Percentiles rank a stretch among this genome's conserved stretches.
phyloP scores from a whole-genome alignment of 2,888 invertebrate genomes.

The Agrotis exclamationis region DNA sequence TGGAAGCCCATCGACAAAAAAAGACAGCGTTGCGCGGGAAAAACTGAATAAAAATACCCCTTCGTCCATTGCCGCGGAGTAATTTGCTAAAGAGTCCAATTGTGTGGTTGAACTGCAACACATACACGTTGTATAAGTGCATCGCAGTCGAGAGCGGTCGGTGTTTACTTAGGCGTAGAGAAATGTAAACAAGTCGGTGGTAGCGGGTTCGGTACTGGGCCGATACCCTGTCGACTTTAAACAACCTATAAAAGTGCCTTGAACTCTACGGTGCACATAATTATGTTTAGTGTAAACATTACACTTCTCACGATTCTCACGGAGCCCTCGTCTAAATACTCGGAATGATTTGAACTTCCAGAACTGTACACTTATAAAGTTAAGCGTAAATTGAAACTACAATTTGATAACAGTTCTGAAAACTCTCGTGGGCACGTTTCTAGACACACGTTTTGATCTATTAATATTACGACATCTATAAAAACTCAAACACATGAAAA shows the following conservation, averaged over 20 bases:
- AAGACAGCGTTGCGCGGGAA: constrained; percentile 5
- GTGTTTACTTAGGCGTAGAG: constrained; percentile 82
- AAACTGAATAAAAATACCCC: constrained; percentile 3
- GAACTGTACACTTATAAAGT: constrained; percentile 6
- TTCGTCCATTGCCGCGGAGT: constrained; percentile 27
- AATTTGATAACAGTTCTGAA: constrained; percentile 6
- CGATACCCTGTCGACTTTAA: constrained; percentile 65
- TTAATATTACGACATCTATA: constrained; percentile 8
- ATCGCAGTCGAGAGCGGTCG: constrained; percentile 61
- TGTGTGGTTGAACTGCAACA: constrained; percentile 53
- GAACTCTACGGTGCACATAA: constrained; percentile 76
- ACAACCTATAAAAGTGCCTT: constrained; percentile 75
- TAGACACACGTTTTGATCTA: constrained; percentile 6
- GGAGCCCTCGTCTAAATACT: constrained; percentile 28
- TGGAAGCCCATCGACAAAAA: constrained; percentile 12
- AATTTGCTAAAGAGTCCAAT: constrained; percentile 54
- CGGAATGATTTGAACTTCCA: constrained; percentile 34
- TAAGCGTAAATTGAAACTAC: constrained; percentile 18
- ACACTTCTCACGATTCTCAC: constrained; percentile 68
- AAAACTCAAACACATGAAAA: constrained; percentile 20
- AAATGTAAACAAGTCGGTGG: constrained; percentile 76
- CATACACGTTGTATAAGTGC: constrained; percentile 60
- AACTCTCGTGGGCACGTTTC: not conserved
- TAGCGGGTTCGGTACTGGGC: constrained; percentile 67
- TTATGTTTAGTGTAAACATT: constrained; percentile 75